Evolutionary conservation across 1,140 invertebrate species (phyloP), one percentile per base, ranked within the genome.

Genomic region (Formica selysi): DNA sequence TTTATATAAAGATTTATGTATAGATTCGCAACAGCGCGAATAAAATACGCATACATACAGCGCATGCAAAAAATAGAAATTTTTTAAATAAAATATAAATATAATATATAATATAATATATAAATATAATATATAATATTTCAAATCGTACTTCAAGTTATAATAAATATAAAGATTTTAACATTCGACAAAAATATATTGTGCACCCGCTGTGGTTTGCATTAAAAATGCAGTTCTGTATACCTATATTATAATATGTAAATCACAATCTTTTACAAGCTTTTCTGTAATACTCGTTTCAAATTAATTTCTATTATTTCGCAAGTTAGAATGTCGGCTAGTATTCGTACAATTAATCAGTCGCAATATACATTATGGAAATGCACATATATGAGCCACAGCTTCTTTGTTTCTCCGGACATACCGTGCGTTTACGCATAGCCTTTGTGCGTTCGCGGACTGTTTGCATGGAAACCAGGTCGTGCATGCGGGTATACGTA

Each of bases 401-500:
- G 38, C 11, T 83, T 48, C 68, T 83, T 83, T 62, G 68, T 83
- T 83, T 61, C 64, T 26, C 29, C 36, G 26, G 29, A 38, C 19
- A 57, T 79, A 64, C 64, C 57, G 32, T 71, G 78, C 78, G 36
- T 57, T 41, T 16, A 80, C 78, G 64, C 65, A 80, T 22, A 59
- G 32, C 44, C 76, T 78, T 80, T 80, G 64, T 68, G 64, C 64
- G 44, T 70, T 68, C 44, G 61, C 44, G 44, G 65, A 85, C 59
- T 78, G 57, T 84, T 84, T 76, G 62, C 48, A 64, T 67, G 61
- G 44, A 78, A 85, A 85, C 70, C 73, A 85, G 81, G 62, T 85
- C 81, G 61, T 78, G 59, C 81, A 85, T 85, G 81, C 81, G 81
- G 81, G 81, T 78, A 85, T 65, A 65, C 61, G 62, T 78, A 85